Base-by-base conservation (phyloP, 2,797 vertebrate genomes). In the Paguma larvata region DNA sequence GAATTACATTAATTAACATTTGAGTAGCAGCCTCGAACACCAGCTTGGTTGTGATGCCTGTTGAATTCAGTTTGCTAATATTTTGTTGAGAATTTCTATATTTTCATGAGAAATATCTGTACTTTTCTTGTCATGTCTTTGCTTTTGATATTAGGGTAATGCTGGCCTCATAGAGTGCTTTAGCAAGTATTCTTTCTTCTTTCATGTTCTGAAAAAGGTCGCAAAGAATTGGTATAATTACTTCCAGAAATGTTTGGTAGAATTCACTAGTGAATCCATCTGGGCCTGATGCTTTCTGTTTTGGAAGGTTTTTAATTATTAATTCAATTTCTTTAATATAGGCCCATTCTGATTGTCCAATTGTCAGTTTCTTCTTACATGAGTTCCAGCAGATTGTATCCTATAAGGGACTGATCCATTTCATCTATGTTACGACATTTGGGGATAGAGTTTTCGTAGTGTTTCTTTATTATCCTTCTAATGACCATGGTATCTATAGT, bases 251-350 rank as follows among this genome's bases (percentile, higher is more conserved):
- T 87, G 51, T 59, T 87, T 23, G 34, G 15, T 27, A 48, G 56
- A 30, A 78, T 65, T 65, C 56, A 63, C 72, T 32, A 27, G 44
- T 44, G 41, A 72, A 87, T 21, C 34, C 16, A 32, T 32, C 51
- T 73, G 85, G 68, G 51, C 7, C 27, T 72, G 67, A 38, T 87
- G 53, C 51, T 87, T 73, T 51, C 48, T 59, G 51, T 65, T 87
- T 87, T 72, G 27, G 84, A 65, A 77, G 9, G 32, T 63, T 75
- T 88, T 77, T 38, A 89, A 78, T 63, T 78, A 89, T 89, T 46
- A 78, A 51, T 89, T 65, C 21, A 77, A 89, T 89, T 48, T 89
- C 21, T 77, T 77, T 63, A 89, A 89, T 77, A 89, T 65, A 65
- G 18, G 16, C 27, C 38, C 10, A 78, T 78, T 77, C 14, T 18